Evolutionary conservation across 1,140 invertebrate species (phyloP), one percentile per base, ranked within the genome.

Genomic region (Lysiphlebus fabarum): DNA sequence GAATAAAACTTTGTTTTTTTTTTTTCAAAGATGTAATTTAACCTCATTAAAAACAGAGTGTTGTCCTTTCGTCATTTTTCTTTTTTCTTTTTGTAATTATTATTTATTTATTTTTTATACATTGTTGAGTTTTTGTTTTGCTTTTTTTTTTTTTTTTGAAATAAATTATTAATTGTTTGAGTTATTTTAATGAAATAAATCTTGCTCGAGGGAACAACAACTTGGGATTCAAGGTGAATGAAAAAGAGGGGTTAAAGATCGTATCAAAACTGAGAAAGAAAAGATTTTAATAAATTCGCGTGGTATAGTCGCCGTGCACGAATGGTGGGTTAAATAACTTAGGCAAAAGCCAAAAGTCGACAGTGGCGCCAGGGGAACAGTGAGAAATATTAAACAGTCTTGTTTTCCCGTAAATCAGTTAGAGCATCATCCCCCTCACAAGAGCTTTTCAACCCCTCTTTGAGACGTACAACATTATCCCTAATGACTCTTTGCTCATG

Each of bases 321-420:
- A 4, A 26, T 26, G 67, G 70, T 63, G 68, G 65, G 67, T 69
- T 70, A 70, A 69, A 68, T 70, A 70, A 76, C 71, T 76, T 71
- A 69, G 64, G 65, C 69, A 37, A 11, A 41, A 61, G 59, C 50
- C 36, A 41, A 56, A 53, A 54, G 70, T 56, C 54, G 68, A 69
- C 67, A 67, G 67, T 68, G 73, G 74, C 76, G 73, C 75, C 76
- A 71, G 63, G 73, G 69, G 73, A 73, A 68, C 58, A 65, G 57
- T 71, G 72, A 74, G 75, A 78, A 79, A 76, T 76, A 77, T 77
- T 77, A 77, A 77, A 74, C 72, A 77, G 75, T 70, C 75, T 79
- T 77, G 77, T 78, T 78, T 78, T 77, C 77, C 70, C 74, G 73
- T 77, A 78, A 79, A 79, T 79, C 76, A 78, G 75, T 76, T 75